Evolutionary conservation across 2,888 invertebrate species (phyloP).

Genomic region (Tortrix viridana): DNA sequence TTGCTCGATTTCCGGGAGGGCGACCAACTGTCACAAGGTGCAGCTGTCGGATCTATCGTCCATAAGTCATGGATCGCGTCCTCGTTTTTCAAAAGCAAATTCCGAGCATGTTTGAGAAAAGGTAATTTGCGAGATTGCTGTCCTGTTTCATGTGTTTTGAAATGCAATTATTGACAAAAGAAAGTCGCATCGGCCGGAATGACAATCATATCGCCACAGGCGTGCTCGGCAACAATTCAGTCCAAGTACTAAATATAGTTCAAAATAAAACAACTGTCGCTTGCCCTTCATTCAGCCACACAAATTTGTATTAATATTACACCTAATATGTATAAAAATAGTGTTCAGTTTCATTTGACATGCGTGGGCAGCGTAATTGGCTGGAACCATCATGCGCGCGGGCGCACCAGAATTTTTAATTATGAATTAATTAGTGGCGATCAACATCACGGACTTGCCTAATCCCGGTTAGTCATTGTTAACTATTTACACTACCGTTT

Average conservation of each 20-base stretch:
- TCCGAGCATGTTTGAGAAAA: too few species aligned
- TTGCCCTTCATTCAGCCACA: conserved; percentile 78
- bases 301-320: conserved; percentile 60
- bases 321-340: conserved; percentile 60
- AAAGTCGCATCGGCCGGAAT: conserved; percentile 51
- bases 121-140: too few species aligned
- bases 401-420: conserved; percentile 83
- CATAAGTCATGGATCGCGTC: too few species aligned
- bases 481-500: conserved; percentile 46
- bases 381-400: conserved; percentile 73
- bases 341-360: conserved; percentile 61
- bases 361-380: conserved; percentile 70
- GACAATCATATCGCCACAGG: conserved; percentile 68
- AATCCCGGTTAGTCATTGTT: conserved; percentile 65
- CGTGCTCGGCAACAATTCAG: conserved; percentile 82
- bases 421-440: conserved; percentile 83
- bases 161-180: conserved; percentile 22
- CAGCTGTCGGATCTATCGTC: too few species aligned
- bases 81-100: too few species aligned
- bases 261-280: conserved; percentile 83
- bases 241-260: conserved; percentile 81
- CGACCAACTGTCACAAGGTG: too few species aligned
- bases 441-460: conserved; percentile 77
- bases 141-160: too few species aligned
- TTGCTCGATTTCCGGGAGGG: too few species aligned